Evolutionary conservation across 2,113 vertebrate genomes (phyloP), one percentile per base, ranked within the genome.

Genomic region (Laticauda colubrina): DNA sequence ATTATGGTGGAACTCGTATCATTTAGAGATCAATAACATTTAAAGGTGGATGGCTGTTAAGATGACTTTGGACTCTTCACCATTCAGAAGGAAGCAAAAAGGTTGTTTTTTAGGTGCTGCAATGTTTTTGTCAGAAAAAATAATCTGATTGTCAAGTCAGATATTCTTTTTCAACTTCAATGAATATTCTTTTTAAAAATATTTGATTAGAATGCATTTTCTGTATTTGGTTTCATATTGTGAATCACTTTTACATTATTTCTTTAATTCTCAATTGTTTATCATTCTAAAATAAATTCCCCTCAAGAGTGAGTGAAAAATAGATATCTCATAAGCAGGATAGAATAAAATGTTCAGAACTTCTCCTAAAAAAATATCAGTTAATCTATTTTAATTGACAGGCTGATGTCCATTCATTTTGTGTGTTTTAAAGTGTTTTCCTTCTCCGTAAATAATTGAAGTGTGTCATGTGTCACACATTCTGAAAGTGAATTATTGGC

Each of bases 401-500:
- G 88, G 53, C 29, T 59, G 86, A 21, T 88, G 14, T 61, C 90
- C 29, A 89, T 85, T 91, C 51, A 81, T 21, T 45, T 53, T 86
- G 24, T 89, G 34, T 69, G 21, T 93, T 75, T 88, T 88, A 51
- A 54, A 87, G 20, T 14, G 20, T n/a, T 88, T 88, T 75, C 20
- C 43, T 75, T 88, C 57, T 5, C n/a, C 34, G 88, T 93, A 48
- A 93, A 93, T 81, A 93, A 90, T 90, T 93, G 53, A 93, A 93
- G 88, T 91, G 15, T 85, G 61, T 91, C 53, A 43, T 90, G 24
- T 86, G 75, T 88, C 51, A 20, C 53, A 39, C 18, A 88, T 88
- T 43, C 85, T 81, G 86, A 81, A 88, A 89, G 26, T 39, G 14
- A 93, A 91, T 93, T 85, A 90, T 93, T 93, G 81, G 61, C 43